Conservation (phyloP, 2,797 vertebrate species). For the Craterocephalus amniculus region DNA sequence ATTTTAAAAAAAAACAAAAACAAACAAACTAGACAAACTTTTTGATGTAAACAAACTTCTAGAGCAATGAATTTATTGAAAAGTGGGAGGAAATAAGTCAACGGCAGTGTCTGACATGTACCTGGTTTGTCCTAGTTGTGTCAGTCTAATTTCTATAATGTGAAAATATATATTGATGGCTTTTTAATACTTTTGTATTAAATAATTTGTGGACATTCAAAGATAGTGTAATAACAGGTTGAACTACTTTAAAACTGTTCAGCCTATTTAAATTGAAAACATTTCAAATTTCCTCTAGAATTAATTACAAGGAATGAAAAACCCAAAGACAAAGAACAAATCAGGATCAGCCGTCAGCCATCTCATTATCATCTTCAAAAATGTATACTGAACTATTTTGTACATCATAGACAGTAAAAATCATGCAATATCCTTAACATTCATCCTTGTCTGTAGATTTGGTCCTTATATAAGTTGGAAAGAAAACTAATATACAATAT, state of each 20-base stretch:
- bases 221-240: too few species aligned
- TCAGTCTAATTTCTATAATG: background rate
- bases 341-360: background rate
- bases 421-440: background rate
- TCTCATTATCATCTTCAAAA: background rate
- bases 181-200: too few species aligned
- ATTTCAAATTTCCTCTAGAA: background rate
- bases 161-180: too few species aligned
- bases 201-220: too few species aligned
- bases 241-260: background rate
- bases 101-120: too few species aligned
- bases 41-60: background rate
- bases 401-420: constrained; percentile 9
- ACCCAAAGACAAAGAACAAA: background rate
- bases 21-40: background rate
- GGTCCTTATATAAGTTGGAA: too few species aligned
- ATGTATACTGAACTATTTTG: background rate
- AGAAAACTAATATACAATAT: too few species aligned
- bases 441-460: too few species aligned
- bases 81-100: too few species aligned
- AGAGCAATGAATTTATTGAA: too few species aligned
- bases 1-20: background rate
- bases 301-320: background rate
- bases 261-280: background rate
- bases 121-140: too few species aligned